Evolutionary conservation across 2,888 invertebrate genomes (phyloP).

Genomic region (Andricus quercusramuli): DNA sequence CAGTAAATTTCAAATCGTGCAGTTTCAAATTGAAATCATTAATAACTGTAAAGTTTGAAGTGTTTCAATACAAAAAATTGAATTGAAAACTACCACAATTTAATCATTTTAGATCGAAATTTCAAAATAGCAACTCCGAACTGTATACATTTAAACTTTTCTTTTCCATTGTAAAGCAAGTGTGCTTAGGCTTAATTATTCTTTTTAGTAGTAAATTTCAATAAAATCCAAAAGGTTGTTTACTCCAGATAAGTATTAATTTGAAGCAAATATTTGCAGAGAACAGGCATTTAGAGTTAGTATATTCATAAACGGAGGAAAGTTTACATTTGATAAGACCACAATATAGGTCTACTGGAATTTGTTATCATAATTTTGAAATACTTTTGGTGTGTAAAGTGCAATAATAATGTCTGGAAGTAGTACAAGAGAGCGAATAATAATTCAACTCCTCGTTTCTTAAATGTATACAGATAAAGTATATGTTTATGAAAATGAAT

Average conservation of each 20-base stretch:
- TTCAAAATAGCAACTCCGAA: too few relatives aligned
- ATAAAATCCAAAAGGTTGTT: neutral
- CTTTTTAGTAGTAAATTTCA: neutral
- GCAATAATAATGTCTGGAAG: constrained; percentile 6
- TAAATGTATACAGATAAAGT: constrained; percentile 29
- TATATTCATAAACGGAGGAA: neutral
- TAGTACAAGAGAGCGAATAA: constrained; percentile 24
- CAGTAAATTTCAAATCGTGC: too few relatives aligned
- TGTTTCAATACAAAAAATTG: too few relatives aligned
- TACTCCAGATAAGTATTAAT: neutral
- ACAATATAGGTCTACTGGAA: constrained; percentile 8
- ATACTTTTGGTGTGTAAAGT: constrained; percentile 3
- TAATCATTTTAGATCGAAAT: too few relatives aligned
- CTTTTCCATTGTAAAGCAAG: too few relatives aligned
- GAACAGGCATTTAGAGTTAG: neutral
- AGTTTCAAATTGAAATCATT: too few relatives aligned
- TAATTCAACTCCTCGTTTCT: constrained; percentile 6
- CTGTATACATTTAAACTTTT: too few relatives aligned
- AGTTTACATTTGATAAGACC: constrained; percentile 4
- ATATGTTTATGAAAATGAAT: constrained; percentile 39
- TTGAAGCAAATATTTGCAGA: neutral
- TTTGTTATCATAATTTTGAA: constrained; percentile 31
- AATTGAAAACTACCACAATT: too few relatives aligned
- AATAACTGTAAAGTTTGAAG: too few relatives aligned
- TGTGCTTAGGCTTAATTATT: neutral